Evolutionary conservation across 1,140 invertebrate species (phyloP).

Genomic region (Mycetomoellerius zeteki): DNA sequence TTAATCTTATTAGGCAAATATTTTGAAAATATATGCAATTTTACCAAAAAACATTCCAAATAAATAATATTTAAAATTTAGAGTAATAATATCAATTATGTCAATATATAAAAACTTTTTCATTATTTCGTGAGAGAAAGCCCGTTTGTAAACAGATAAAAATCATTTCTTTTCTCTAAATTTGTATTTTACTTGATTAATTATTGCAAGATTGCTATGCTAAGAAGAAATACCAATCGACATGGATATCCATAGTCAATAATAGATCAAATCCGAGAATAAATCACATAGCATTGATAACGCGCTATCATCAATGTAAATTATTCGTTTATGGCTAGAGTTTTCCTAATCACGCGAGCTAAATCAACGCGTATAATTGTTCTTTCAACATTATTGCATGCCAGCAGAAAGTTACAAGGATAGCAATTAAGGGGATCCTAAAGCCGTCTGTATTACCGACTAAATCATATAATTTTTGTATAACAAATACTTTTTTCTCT

Average conservation of each 20-base stretch:
- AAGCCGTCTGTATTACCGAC: too few species aligned
- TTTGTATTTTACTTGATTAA: background rate
- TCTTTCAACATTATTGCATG: constrained; percentile 41
- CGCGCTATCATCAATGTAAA: background rate
- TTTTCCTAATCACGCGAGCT: constrained; percentile 32
- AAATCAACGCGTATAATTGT: constrained; percentile 30
- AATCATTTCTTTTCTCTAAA: background rate
- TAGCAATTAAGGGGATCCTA: too few species aligned
- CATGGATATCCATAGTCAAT: background rate
- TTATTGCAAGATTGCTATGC: background rate
- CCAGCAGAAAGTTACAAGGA: background rate
- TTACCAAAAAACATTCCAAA: background rate
- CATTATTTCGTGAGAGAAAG: background rate
- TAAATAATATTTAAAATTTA: constrained; percentile 8
- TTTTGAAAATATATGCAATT: too few species aligned
- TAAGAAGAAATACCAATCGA: background rate
- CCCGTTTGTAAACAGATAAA: too few species aligned
- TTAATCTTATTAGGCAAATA: too few species aligned
- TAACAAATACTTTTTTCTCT: too few species aligned
- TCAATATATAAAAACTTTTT: background rate
- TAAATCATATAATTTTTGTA: too few species aligned
- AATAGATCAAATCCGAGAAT: background rate
- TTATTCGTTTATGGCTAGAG: background rate
- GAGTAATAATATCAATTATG: background rate
- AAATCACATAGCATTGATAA: background rate